Percentiles rank a stretch among this genome's conserved stretches.
These are phyloP conservation scores for Lapara coniferarum DNA, from an alignment of 2,888 invertebrate species.

Conservation along the genomic window DNA sequence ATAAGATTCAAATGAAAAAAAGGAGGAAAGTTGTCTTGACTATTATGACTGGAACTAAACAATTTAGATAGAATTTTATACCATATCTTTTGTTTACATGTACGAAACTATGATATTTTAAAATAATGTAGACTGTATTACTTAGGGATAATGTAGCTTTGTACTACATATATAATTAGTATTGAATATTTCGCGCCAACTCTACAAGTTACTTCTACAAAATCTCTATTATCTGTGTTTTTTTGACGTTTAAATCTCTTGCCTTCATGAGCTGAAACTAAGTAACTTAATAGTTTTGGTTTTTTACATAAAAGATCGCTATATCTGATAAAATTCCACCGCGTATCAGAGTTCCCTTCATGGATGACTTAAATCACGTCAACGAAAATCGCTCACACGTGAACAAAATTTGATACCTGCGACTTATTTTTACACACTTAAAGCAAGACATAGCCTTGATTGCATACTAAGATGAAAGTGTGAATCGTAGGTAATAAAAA, in stretches of 20 bases:
- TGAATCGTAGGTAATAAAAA: too few species aligned
- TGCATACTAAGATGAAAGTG: too few species aligned
- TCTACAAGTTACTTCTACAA: background rate
- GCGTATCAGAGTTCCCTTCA: conserved; percentile 37
- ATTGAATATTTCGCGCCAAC: background rate
- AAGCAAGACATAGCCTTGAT: too few species aligned
- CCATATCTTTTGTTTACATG: too few species aligned
- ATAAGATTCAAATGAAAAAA: background rate
- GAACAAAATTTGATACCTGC: background rate
- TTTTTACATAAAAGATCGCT: background rate
- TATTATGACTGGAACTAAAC: background rate
- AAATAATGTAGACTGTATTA: too few species aligned
- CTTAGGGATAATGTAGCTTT: too few species aligned
- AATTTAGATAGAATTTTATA: too few species aligned
- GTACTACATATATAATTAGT: too few species aligned
- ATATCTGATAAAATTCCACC: conserved; percentile 30
- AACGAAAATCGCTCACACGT: conserved; percentile 2
- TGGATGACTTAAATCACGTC: conserved; percentile 32
- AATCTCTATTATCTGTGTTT: background rate
- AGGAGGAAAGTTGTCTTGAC: background rate
- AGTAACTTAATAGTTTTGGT: background rate
- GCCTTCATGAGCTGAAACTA: background rate
- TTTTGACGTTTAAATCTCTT: background rate
- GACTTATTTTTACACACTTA: too few species aligned
- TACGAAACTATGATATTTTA: too few species aligned